These are phyloP conservation scores for Mohoua ochrocephala DNA, from an alignment of 2,113 vertebrate genomes.

Conservation along the genomic window DNA sequence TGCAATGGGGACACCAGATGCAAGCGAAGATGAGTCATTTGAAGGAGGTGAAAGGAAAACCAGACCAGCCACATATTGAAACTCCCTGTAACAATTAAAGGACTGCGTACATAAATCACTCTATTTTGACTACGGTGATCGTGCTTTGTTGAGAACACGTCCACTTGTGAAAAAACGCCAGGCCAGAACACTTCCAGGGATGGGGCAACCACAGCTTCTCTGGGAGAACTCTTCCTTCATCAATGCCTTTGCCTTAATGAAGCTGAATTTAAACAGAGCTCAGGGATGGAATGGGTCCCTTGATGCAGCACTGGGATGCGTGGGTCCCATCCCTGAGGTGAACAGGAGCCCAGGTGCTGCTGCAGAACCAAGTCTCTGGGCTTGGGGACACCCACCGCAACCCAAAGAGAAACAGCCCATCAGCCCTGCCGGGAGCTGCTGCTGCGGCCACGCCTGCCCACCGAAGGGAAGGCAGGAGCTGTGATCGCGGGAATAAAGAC, in stretches of 20 bases:
- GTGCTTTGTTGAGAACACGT: accelerated
- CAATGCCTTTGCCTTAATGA: too few relatives aligned
- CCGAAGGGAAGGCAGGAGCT: neutral
- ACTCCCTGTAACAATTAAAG: neutral
- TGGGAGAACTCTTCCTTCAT: neutral
- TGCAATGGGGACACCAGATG: neutral
- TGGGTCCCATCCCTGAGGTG: accelerated
- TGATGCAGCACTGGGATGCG: accelerated
- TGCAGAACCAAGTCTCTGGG: neutral
- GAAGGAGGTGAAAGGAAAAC: constrained; percentile 33
- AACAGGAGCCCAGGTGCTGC: neutral
- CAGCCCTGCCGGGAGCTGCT: neutral
- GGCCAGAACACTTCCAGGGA: neutral
- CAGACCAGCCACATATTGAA: neutral
- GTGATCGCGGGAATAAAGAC: accelerated
- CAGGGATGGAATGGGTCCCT: neutral
- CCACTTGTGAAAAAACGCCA: accelerated
- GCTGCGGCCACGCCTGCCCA: neutral
- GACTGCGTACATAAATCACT: neutral
- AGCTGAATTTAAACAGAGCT: accelerated
- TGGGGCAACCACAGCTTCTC: neutral
- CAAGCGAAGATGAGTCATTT: neutral
- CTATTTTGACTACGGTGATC: neutral
- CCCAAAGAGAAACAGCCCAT: neutral
- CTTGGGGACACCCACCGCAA: neutral